phyloP scores from a whole-genome alignment of 2,888 invertebrate genomes.

The Limenitis camilla region DNA sequence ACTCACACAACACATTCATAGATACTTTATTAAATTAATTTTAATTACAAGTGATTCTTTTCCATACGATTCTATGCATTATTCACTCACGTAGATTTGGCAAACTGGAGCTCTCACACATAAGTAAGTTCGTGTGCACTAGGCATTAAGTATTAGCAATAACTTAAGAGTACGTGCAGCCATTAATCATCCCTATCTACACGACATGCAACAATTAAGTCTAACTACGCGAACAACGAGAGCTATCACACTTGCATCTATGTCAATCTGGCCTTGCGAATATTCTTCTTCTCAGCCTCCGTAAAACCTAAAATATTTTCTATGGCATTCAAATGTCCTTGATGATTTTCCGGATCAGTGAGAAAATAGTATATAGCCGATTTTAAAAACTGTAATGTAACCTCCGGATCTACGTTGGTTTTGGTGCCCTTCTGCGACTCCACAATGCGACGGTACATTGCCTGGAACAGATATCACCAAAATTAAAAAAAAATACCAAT shows the following conservation, averaged over 20 bases:
- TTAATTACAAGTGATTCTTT: too few relatives aligned
- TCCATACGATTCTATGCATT: too few relatives aligned
- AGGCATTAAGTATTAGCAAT: constrained; percentile 22
- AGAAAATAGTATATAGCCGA: constrained; percentile 95
- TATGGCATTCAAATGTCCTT: constrained; percentile 91
- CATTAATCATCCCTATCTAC: constrained; percentile 21
- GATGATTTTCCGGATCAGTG: constrained; percentile 90
- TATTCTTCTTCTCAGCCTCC: constrained; percentile 85
- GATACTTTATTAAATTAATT: too few relatives aligned
- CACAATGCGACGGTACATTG: constrained; percentile 88
- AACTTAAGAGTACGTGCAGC: constrained; percentile 38
- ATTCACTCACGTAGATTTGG: too few relatives aligned
- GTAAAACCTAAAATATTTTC: constrained; percentile 93
- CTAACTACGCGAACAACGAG: constrained; percentile 26
- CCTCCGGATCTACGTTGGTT: constrained; percentile 88
- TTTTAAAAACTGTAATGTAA: constrained; percentile 92
- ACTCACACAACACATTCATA: too few relatives aligned
- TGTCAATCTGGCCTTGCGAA: constrained; percentile 79
- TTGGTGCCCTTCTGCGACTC: constrained; percentile 82
- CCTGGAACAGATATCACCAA: constrained; percentile 76
- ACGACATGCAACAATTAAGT: constrained; percentile 33
- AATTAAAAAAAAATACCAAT: too few relatives aligned
- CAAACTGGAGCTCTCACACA: too few relatives aligned
- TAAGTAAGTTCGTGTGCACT: background rate
- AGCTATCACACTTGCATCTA: constrained; percentile 42